Evolutionary conservation across 2,888 invertebrate genomes (phyloP), one percentile per base, ranked within the genome.

Genomic region (Spicauda simplicius): DNA sequence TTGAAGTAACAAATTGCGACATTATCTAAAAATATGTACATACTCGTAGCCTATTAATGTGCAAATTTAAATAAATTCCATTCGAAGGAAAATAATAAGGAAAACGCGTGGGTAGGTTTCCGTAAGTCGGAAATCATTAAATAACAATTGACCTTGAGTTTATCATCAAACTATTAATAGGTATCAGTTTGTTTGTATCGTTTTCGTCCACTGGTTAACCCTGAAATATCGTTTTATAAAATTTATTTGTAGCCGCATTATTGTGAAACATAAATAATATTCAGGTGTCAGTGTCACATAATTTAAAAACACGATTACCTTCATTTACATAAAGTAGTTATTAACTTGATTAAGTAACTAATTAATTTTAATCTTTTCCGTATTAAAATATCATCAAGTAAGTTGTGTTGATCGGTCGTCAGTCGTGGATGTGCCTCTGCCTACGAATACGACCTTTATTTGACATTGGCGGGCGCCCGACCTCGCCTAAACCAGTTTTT

Each of bases 391-490:
- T 57, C 63, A 57, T 63, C 67, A 59, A 50, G 55, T 67, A 25
- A 25, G 25, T 25, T 16, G 50, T 48, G 19, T 64, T 66, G 56
- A 66, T 61, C 57, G 62, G 57, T 66, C 57, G 54, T 55, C 50
- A 68, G 69, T 70, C 59, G 69, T 71, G 64, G 64, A 25, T 25
- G 25, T 73, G 41, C 54, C 41, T 70, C 25, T 52, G 41, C 56
- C 77, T 68, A 16, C 48, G 7, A 48, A 14, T 48, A 72, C 82
- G 90, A 91, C 92, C 91, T 92, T 83, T 87, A 85, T 84, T 87
- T 88, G 92, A 91, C 91, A 90, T 93, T 91, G 90, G 70, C 71
- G 74, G 58, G 58, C 70, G 76, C 69, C 74, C 74, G 77, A 74
- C 77, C 79, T 80, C 81, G 78, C 71, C 74, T 75, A 79, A 76